Conservation (phyloP, 2,797 vertebrate genomes). For the Cirrhinus molitorella region DNA sequence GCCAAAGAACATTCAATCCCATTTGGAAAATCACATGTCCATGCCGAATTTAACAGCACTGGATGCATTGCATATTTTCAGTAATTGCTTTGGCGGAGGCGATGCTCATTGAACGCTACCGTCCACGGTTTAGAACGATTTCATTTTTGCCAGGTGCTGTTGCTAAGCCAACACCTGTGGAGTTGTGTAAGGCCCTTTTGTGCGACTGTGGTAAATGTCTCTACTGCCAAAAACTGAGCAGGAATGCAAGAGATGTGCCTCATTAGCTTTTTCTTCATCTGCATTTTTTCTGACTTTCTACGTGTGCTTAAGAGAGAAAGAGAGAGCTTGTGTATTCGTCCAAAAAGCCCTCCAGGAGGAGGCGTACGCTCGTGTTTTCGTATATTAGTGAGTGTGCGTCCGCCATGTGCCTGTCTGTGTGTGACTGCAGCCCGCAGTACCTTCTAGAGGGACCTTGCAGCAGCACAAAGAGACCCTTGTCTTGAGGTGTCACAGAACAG, state of each 20-base stretch:
- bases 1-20: slow-evolving; percentile 37
- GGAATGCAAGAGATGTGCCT: slow-evolving; percentile 68
- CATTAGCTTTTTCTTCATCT: slow-evolving; percentile 76
- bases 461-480: slow-evolving; percentile 77
- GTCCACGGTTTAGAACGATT: slow-evolving; percentile 21
- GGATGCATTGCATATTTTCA: slow-evolving; percentile 48
- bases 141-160: slow-evolving; percentile 48
- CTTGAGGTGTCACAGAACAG: slow-evolving; percentile 79
- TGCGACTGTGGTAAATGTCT: slow-evolving; percentile 31
- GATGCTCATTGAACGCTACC: slow-evolving; percentile 12
- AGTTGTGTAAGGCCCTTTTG: slow-evolving; percentile 41
- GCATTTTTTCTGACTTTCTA: slow-evolving; percentile 67
- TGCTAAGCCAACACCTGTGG: slow-evolving; percentile 58
- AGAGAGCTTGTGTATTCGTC: slow-evolving; percentile 17
- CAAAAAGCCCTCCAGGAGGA: slow-evolving; percentile 38
- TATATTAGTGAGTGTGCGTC: slow-evolving; percentile 31
- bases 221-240: slow-evolving; percentile 41
- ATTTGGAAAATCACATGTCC: slow-evolving; percentile 44
- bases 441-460: slow-evolving; percentile 60
- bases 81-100: slow-evolving; percentile 40
- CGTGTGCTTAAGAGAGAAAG: slow-evolving; percentile 23
- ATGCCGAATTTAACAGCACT: slow-evolving; percentile 42
- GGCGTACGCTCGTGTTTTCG: slow-evolving; percentile 25
- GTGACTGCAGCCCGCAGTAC: slow-evolving; percentile 70
- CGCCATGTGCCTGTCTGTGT: slow-evolving; percentile 54